phyloP scores from a whole-genome alignment of 2,113 vertebrate species.

The Embiotoca jacksoni region DNA sequence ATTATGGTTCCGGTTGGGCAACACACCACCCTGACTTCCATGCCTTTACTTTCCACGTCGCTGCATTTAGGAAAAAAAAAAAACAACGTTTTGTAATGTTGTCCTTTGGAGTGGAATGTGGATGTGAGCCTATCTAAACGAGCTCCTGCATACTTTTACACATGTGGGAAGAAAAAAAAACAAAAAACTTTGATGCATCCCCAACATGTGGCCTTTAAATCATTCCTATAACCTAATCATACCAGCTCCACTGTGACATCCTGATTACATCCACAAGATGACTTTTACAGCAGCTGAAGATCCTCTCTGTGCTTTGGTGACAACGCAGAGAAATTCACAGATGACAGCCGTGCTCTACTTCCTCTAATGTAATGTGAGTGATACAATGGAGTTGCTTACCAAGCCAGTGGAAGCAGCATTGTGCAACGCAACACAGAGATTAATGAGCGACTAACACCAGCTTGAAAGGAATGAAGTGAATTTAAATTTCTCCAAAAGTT shows the following conservation, averaged over 20 bases:
- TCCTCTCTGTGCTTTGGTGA: slow-evolving; percentile 69
- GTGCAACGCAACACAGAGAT: slow-evolving; percentile 84
- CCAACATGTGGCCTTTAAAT: slow-evolving; percentile 81
- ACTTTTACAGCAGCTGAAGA: slow-evolving; percentile 77
- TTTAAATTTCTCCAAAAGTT: slow-evolving; percentile 99
- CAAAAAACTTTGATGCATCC: slow-evolving; percentile 68
- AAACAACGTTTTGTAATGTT: slow-evolving; percentile 28
- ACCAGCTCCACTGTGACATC: slow-evolving; percentile 71
- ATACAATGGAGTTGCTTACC: slow-evolving; percentile 84
- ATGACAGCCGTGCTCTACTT: slow-evolving; percentile 69
- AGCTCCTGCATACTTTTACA: slow-evolving; percentile 38
- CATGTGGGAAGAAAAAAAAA: not conserved
- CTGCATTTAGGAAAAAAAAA: too few species aligned
- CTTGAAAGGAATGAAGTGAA: slow-evolving; percentile 98
- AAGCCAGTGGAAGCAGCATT: slow-evolving; percentile 74
- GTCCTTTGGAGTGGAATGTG: slow-evolving; percentile 64
- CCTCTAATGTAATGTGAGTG: slow-evolving; percentile 73
- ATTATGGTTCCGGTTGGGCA: too few species aligned
- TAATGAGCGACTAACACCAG: slow-evolving; percentile 96
- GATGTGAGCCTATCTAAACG: slow-evolving; percentile 60
- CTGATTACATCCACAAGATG: slow-evolving; percentile 76
- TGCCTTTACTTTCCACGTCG: too few species aligned
- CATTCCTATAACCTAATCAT: slow-evolving; percentile 72
- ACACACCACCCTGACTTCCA: too few species aligned
- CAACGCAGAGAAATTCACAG: slow-evolving; percentile 70